A percentile compares a stretch with the other conserved stretches of the same genome.
phyloP scores from a whole-genome alignment of 1,140 invertebrate genomes.

The Tetraneura akinire region DNA sequence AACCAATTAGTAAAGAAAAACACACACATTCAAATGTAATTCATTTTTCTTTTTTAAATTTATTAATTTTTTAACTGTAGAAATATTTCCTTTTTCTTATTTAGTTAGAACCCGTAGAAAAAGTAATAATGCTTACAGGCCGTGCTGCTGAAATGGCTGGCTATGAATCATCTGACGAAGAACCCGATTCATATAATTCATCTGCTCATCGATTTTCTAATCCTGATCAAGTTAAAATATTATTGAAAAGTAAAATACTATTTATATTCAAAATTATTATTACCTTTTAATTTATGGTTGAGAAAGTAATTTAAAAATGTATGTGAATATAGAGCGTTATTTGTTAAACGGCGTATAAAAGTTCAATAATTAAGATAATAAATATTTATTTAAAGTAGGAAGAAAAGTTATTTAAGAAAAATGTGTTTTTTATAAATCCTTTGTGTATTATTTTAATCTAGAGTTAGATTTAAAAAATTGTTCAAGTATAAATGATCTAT shows the following conservation, averaged over 20 bases:
- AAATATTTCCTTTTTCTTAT: conserved; percentile 16
- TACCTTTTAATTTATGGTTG: too few relatives aligned
- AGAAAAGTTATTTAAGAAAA: too few relatives aligned
- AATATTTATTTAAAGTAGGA: too few relatives aligned
- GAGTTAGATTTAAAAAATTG: too few relatives aligned
- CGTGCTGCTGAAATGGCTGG: conserved; percentile 77
- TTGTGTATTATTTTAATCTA: too few relatives aligned
- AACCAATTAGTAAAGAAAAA: conserved; percentile 50
- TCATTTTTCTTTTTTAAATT: conserved; percentile 54
- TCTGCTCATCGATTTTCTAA: conserved; percentile 65
- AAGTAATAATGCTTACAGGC: conserved; percentile 70
- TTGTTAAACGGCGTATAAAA: too few relatives aligned
- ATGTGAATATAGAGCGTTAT: not conserved
- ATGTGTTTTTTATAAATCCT: too few relatives aligned
- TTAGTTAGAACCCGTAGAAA: conserved; percentile 53
- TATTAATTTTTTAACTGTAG: conserved; percentile 50
- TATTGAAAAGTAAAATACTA: conserved; percentile 67
- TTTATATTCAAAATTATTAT: not conserved
- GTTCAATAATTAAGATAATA: too few relatives aligned
- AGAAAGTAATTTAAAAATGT: conserved; percentile 15
- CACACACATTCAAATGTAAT: conserved; percentile 54
- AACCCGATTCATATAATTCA: conserved; percentile 58
- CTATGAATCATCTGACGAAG: conserved; percentile 71
- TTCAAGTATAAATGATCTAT: too few relatives aligned
- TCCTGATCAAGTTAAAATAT: conserved; percentile 70